Conservation (phyloP, 2,113 vertebrate species). For the Callithrix jacchus region DNA sequence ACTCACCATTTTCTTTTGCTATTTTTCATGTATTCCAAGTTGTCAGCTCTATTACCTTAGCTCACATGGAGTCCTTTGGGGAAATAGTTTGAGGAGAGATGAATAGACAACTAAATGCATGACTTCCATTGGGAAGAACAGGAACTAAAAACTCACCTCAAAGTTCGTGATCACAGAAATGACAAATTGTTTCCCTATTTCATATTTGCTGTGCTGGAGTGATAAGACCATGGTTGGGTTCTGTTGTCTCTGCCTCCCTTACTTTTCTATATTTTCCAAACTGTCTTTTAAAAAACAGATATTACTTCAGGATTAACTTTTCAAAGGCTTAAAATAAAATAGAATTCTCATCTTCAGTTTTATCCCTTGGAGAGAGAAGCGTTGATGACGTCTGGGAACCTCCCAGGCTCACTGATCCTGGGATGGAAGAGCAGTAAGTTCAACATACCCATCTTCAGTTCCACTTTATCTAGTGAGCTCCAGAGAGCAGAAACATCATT, state of each 20-base stretch:
- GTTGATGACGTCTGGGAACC: not conserved
- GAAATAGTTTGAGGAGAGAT: not conserved
- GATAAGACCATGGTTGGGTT: rapidly evolving
- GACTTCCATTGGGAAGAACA: not conserved
- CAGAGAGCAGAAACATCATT: not conserved
- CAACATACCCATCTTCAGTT: rapidly evolving
- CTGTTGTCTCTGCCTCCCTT: not conserved
- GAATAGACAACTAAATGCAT: not conserved
- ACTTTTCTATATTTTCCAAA: not conserved
- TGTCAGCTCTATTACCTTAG: not conserved
- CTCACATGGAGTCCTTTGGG: not conserved
- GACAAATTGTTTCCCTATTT: rapidly evolving
- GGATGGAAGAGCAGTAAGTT: rapidly evolving
- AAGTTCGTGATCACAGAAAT: not conserved
- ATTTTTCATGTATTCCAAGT: not conserved
- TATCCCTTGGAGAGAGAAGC: not conserved
- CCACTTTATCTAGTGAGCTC: not conserved
- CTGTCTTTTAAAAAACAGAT: not conserved
- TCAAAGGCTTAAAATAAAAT: not conserved
- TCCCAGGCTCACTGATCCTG: not conserved
- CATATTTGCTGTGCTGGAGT: rapidly evolving
- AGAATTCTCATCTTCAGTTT: not conserved
- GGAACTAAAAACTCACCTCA: no score
- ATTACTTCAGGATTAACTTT: not conserved
- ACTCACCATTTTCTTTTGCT: not conserved